A percentile compares a stretch with the other conserved stretches of the same genome.
phyloP scores from a whole-genome alignment of 2,113 vertebrate genomes.

The Albula glossodonta region DNA sequence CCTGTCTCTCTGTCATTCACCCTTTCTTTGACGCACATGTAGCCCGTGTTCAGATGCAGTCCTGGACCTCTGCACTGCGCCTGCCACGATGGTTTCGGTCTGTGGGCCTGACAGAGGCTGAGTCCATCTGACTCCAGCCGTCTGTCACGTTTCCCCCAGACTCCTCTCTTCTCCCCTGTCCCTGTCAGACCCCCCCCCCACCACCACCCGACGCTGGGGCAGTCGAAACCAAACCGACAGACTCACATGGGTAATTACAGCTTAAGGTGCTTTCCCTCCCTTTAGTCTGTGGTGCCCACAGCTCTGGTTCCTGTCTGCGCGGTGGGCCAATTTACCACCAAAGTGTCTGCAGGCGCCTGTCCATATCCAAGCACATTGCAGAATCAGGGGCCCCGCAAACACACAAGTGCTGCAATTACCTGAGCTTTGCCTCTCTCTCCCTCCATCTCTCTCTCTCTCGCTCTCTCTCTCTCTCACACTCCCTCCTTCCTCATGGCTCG shows the following conservation, averaged over 20 bases:
- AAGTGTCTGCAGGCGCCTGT: constrained; percentile 16
- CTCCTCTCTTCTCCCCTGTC: constrained; percentile 43
- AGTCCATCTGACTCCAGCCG: constrained; percentile 48
- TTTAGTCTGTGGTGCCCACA: constrained; percentile 43
- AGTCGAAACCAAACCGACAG: constrained; percentile 62
- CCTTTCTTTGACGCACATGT: constrained; percentile 45
- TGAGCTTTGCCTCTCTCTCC: constrained; percentile 25
- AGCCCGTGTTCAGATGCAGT: constrained; percentile 54
- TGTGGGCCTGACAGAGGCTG: constrained; percentile 38
- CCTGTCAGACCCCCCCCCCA: constrained; percentile 53
- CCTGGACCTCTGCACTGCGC: constrained; percentile 60
- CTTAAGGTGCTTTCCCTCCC: constrained; percentile 19
- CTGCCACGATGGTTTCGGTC: constrained; percentile 45
- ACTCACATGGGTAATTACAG: constrained; percentile 70
- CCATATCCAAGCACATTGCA: background rate
- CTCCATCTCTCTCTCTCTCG: constrained; percentile 47
- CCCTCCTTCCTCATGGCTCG: constrained; percentile 56
- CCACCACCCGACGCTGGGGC: constrained; percentile 46
- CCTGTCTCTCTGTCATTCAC: background rate
- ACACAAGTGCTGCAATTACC: constrained; percentile 29
- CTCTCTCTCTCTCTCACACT: constrained; percentile 35
- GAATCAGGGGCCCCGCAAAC: constrained; percentile 43
- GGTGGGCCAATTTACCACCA: constrained; percentile 67
- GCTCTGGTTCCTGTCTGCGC: constrained; percentile 58
- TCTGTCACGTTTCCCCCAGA: constrained; percentile 32